Evolutionary conservation across 2,888 invertebrate species (phyloP).

Genomic region (Sclerodermus sp.): DNA sequence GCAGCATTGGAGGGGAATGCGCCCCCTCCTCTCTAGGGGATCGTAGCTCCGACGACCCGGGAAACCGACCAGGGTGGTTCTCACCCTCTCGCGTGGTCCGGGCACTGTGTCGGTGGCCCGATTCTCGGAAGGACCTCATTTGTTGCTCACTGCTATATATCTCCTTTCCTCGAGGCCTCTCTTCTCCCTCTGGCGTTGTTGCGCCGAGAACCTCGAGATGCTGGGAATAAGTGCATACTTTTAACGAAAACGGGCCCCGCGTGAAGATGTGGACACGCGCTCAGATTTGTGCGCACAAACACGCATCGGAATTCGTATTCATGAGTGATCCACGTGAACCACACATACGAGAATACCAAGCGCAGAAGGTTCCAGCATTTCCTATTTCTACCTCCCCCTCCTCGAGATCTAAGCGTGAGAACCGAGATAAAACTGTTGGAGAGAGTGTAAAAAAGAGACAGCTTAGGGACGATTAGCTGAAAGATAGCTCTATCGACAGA

Average conservation of each 20-base stretch:
- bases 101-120: slow-evolving; percentile 57
- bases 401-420: slow-evolving; percentile 27
- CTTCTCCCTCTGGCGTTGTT: slow-evolving; percentile 22
- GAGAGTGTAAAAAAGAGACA: slow-evolving; percentile 18
- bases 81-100: slow-evolving; percentile 46
- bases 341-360: not conserved
- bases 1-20: too few relatives aligned
- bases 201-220: slow-evolving; percentile 23
- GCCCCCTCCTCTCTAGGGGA: not conserved
- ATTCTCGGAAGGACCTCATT: slow-evolving; percentile 58
- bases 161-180: slow-evolving; percentile 19
- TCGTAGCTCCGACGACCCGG: not conserved
- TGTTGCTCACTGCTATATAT: slow-evolving; percentile 57
- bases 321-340: slow-evolving; percentile 1
- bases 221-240: slow-evolving; percentile 37
- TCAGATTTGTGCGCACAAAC: slow-evolving; percentile 1
- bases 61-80: slow-evolving; percentile 47
- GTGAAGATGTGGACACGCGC: slow-evolving; percentile 1
- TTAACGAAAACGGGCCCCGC: slow-evolving; percentile 24
- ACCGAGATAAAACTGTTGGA: slow-evolving; percentile 28
- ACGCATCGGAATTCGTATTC: not conserved
- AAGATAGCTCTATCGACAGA: not conserved
- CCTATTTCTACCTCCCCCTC: too few relatives aligned
- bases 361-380: too few relatives aligned
- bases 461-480: not conserved